Conservation (phyloP, 2,888 invertebrate genomes). For the Chrysolina oricalcia region DNA sequence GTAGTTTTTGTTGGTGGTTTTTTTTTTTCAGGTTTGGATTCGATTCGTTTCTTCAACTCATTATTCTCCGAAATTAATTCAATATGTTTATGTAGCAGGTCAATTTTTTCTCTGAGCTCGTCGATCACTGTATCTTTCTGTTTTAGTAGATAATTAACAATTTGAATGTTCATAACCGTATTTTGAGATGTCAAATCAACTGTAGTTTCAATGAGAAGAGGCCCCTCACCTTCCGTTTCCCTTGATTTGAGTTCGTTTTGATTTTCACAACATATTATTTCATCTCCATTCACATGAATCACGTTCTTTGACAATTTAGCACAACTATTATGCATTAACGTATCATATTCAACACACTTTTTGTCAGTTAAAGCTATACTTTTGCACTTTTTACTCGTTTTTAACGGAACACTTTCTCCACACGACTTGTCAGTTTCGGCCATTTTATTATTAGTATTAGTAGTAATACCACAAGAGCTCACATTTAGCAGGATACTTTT, state of each 20-base stretch:
- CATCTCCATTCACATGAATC: neutral
- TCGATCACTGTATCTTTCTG: neutral
- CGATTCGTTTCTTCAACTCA: too few relatives aligned
- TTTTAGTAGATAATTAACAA: neutral
- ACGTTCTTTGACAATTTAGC: conserved; percentile 4
- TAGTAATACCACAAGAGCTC: too few relatives aligned
- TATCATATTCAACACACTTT: conserved; percentile 9
- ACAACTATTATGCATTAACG: neutral
- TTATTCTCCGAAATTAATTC: too few relatives aligned
- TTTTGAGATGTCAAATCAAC: neutral
- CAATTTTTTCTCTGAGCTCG: too few relatives aligned
- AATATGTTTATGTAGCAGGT: too few relatives aligned
- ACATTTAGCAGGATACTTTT: too few relatives aligned
- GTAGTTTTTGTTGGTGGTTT: too few relatives aligned
- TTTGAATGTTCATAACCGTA: neutral
- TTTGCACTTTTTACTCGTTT: conserved; percentile 18
- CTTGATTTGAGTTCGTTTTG: neutral
- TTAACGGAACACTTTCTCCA: neutral
- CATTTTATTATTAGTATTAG: too few relatives aligned
- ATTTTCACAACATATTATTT: conserved; percentile 11
- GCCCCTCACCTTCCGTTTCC: neutral
- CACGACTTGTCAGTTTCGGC: neutral
- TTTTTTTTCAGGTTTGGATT: too few relatives aligned
- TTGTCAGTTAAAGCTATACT: conserved; percentile 15
- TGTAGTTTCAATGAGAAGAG: neutral